A percentile compares a stretch with the other conserved stretches of the same genome.
Evolutionary conservation across 2,888 invertebrate genomes (phyloP).

Genomic region (Apamea monoglypha): DNA sequence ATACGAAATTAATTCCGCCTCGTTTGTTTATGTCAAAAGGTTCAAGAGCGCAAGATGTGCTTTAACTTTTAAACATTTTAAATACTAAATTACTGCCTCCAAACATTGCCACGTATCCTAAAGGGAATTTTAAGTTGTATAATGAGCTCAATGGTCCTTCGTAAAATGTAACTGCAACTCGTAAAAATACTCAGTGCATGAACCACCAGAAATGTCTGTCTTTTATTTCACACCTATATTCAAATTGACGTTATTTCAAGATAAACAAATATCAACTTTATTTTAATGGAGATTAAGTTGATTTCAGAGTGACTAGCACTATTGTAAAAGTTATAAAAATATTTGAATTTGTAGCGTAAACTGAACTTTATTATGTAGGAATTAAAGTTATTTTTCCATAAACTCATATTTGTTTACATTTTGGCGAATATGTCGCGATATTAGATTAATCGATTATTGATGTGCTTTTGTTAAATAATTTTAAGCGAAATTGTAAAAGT

Average conservation of each 20-base stretch:
- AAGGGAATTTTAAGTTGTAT: conserved; percentile 30
- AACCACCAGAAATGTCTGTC: not conserved
- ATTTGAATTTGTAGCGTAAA: too few species aligned
- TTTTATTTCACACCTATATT: conserved; percentile 11
- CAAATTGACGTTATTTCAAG: too few species aligned
- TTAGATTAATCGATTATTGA: conserved; percentile 4
- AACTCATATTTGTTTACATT: too few species aligned
- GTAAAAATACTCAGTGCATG: conserved; percentile 17
- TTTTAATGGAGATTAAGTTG: too few species aligned
- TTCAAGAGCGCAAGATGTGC: conserved; percentile 2
- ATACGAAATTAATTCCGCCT: conserved; percentile 11
- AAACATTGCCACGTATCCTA: conserved; percentile 17
- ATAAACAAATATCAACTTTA: too few species aligned
- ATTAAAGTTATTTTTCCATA: too few species aligned
- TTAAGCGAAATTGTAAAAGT: not conserved
- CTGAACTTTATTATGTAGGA: too few species aligned
- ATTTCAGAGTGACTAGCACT: too few species aligned
- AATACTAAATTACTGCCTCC: conserved; percentile 2
- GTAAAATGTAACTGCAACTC: conserved; percentile 18
- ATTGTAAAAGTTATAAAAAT: too few species aligned
- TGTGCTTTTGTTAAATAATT: not conserved
- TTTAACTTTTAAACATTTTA: conserved; percentile 8
- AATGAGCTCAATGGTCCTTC: not conserved
- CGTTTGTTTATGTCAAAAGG: conserved; percentile 14
- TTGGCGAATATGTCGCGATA: too few species aligned